phyloP scores from a whole-genome alignment of 2,888 invertebrate genomes.

The Lepidonotus clava region DNA sequence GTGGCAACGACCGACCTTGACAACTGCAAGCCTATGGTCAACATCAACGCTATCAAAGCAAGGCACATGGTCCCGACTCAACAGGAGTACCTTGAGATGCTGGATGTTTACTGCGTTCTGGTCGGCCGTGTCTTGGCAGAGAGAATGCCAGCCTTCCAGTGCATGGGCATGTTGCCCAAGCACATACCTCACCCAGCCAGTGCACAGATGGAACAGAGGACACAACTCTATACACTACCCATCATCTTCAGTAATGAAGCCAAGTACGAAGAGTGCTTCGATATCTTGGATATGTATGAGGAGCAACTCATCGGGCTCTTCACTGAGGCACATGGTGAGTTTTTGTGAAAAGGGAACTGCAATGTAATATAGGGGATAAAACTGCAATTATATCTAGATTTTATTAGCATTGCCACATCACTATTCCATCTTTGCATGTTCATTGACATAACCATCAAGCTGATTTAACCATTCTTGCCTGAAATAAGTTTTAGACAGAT shows the following conservation, averaged over 20 bases:
- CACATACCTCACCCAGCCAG: background rate
- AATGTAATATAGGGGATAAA: no score
- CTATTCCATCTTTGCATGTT: no score
- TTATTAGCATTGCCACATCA: no score
- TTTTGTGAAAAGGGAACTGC: background rate
- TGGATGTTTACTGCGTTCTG: background rate
- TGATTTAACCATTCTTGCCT: no score
- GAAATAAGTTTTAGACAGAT: no score
- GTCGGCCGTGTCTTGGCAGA: background rate
- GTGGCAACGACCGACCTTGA: background rate
- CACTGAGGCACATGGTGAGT: slow-evolving; percentile 20
- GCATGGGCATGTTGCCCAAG: background rate
- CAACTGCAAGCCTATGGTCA: background rate
- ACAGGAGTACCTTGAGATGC: background rate
- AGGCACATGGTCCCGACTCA: background rate
- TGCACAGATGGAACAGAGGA: background rate
- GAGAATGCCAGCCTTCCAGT: background rate
- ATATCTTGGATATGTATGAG: slow-evolving; percentile 27
- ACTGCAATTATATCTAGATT: no score
- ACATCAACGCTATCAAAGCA: no score
- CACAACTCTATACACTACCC: background rate
- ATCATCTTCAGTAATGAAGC: background rate
- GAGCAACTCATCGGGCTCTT: background rate
- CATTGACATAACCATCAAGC: no score
- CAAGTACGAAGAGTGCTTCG: slow-evolving; percentile 37